Conservation (phyloP, 2,888 invertebrate genomes). For the Frankliniella intonsa region DNA sequence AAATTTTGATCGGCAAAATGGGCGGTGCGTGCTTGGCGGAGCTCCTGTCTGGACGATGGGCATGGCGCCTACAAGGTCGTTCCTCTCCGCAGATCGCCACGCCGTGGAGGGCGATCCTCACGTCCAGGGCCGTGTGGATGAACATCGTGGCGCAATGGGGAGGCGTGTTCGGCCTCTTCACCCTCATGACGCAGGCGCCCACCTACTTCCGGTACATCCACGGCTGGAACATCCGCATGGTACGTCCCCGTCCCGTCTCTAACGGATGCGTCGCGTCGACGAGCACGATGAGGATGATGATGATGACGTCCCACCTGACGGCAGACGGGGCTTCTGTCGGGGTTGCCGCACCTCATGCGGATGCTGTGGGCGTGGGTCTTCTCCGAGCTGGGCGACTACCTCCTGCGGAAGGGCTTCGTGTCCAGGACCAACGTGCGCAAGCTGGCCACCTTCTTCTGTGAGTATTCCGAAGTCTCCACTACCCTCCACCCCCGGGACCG, state of each 20-base stretch:
- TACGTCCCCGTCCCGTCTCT: constrained; percentile 44
- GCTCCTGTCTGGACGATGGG: too few species aligned
- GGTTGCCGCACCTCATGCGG: constrained; percentile 57
- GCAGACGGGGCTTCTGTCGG: constrained; percentile 60
- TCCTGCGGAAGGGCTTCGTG: constrained; percentile 55
- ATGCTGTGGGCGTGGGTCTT: constrained; percentile 55
- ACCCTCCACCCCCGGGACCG: neutral
- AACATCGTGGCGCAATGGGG: constrained; percentile 62
- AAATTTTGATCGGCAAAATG: too few species aligned
- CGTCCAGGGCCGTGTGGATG: constrained; percentile 60
- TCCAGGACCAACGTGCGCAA: constrained; percentile 60
- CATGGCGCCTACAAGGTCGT: too few species aligned
- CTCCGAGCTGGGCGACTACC: constrained; percentile 56
- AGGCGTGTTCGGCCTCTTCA: constrained; percentile 64
- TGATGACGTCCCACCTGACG: neutral
- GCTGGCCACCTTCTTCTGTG: constrained; percentile 57
- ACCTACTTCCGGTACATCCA: constrained; percentile 65
- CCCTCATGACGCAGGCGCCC: constrained; percentile 65
- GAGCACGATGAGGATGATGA: neutral
- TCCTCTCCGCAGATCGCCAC: constrained; percentile 47
- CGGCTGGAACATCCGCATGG: constrained; percentile 62
- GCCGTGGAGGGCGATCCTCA: constrained; percentile 59
- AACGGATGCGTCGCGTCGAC: neutral
- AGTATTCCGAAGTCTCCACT: constrained; percentile 40
- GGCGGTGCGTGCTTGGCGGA: too few species aligned